Evolutionary conservation across 1,140 invertebrate genomes (phyloP), one percentile per base, ranked within the genome.

Genomic region (Capitella teleta): DNA sequence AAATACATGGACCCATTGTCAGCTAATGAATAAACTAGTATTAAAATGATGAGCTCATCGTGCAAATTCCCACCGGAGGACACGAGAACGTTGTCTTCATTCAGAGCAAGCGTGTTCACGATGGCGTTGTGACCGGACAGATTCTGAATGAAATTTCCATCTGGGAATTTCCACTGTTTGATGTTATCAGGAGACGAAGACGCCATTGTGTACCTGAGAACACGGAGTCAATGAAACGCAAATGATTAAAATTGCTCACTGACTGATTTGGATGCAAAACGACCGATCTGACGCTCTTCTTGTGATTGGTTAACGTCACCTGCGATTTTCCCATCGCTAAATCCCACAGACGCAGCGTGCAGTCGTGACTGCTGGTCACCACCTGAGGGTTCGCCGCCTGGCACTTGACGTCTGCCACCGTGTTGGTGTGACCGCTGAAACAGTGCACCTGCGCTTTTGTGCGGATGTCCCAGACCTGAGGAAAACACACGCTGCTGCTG

Each of bases 361-460:
- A 78, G 60, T 84, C 82, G 63, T 83, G 81, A 56, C 78, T 80
- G 28, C 80, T 79, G 21, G 82, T 82, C 24, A 83, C 76, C 14
- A 82, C 70, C 79, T 96, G 93, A 1, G 95, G 96, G 70, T 98
- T 92, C 3, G 80, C 79, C 0, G 86, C 80, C 75, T 98, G 94
- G 53, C 87, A 86, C 44, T 86, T 82, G 0, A 98, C 86, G 63
- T 86, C 87, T 14, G 93, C 92, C 12, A 99, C 86, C 14, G 95
- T 98, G 67, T 97, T 96, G 6, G 90, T 90, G 67, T 99, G 95
- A 0, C 94, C 95, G n/a, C 82, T 79, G 6, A 99, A 76, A 2
- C 90, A 95, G 69, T 98, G 92, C 45, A 99, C 86, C 74, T 97
- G 96, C 1, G 92, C 92, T 75, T 99, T 99, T 1, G 92, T 97